Conservation (phyloP, 2,797 vertebrate species). For the Lophotriccus pileatus region DNA sequence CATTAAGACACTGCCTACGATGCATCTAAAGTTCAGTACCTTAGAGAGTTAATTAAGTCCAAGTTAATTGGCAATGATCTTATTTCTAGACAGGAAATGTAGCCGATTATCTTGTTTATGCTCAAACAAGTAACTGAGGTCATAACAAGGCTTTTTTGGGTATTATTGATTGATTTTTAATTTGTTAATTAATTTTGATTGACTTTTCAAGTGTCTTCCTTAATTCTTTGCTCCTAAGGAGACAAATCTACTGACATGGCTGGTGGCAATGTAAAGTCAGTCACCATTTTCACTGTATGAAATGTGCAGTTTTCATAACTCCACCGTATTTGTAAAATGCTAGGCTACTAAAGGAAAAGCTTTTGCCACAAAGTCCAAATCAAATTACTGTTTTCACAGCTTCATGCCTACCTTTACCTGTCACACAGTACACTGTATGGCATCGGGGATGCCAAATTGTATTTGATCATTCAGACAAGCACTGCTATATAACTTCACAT, state of each 20-base stretch:
- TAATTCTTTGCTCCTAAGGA: conserved; percentile 9
- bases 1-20: conserved; percentile 52
- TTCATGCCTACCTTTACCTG: neutral
- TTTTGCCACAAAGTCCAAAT: neutral
- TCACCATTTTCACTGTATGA: neutral
- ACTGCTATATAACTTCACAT: neutral
- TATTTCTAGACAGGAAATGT: conserved; percentile 69
- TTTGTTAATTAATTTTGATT: conserved; percentile 75
- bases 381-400: neutral
- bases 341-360: neutral
- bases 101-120: conserved; percentile 71
- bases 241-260: neutral
- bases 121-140: conserved; percentile 68
- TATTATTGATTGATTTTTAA: conserved; percentile 67
- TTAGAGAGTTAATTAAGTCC: conserved; percentile 77
- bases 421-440: neutral
- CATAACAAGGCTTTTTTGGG: conserved; percentile 67
- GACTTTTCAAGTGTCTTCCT: conserved; percentile 56
- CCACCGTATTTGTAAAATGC: neutral
- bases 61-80: conserved; percentile 77
- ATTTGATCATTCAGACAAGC: neutral
- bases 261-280: neutral
- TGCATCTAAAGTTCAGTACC: conserved; percentile 74
- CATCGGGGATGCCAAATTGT: neutral
- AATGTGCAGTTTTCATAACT: neutral